Evolutionary conservation across 2,888 invertebrate genomes (phyloP), one percentile per base, ranked within the genome.

Genomic region (Chesias legatella): DNA sequence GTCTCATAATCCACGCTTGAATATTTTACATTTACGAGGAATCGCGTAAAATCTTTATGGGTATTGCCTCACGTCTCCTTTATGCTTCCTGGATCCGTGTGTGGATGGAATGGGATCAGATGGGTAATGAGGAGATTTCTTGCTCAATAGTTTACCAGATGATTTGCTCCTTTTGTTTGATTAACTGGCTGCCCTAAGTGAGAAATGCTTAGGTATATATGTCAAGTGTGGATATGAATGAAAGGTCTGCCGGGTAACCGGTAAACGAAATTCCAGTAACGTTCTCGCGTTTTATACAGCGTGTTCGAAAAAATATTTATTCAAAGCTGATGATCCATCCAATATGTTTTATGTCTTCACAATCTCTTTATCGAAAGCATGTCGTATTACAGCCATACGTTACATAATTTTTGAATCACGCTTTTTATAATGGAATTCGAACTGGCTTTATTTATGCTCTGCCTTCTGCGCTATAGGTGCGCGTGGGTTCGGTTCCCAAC

Each of bases 41-140:
- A 61, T 58, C 62, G 60, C 74, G 67, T 82, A 80, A 82, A 82
- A 81, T 71, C 67, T 82, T 82, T 81, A 82, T 73, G 61, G 73
- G 63, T 73, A 77, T 76, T 69, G 76, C 75, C 60, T 67, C 78
- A 69, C 74, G 62, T 60, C 61, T 67, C 61, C 71, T 71, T 70
- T 71, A 67, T 64, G 60, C 63, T 49, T 56, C 53, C 43, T 53
- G 56, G 66, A 73, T 69, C 67, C 61, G 60, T 55, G 60, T 60
- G 61, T 43, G 41, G 48, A 56, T 51, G 26, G 26, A n/a, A 4
- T 2, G 10, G 58, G 59, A 65, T 67, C 59, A 59, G 59, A 21
- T 48, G 53, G 33, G 7, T 3, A 9, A 41, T 50, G 52, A 58
- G 23, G 59, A 58, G 60, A 7, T n/a, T 13, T 28, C 13, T 11